Evolutionary conservation across 1,140 invertebrate species (phyloP).

Genomic region (Lysiphlebus fabarum): DNA sequence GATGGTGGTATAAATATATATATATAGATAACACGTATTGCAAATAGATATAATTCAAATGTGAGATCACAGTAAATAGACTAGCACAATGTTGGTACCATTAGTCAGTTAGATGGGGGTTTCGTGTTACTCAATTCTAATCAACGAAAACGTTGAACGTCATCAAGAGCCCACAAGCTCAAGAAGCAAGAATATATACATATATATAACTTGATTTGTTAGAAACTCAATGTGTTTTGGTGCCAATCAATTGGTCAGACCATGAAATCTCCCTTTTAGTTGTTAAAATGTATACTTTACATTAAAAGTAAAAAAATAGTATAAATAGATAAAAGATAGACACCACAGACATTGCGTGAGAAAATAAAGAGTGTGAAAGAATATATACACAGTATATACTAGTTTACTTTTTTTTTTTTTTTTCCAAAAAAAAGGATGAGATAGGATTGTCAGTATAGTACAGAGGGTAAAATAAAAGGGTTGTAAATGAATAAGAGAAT

Average conservation of each 20-base stretch:
- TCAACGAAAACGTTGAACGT: constrained; percentile 38
- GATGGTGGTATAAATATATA: neutral
- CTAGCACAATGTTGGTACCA: constrained; percentile 45
- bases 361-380: too few relatives aligned
- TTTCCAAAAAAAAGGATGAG: too few relatives aligned
- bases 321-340: too few relatives aligned
- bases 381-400: too few relatives aligned
- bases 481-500: neutral
- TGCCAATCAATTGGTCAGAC: constrained; percentile 49
- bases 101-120: constrained; percentile 53
- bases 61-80: constrained; percentile 54
- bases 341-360: too few relatives aligned
- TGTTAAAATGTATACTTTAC: too few relatives aligned
- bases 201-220: constrained; percentile 9
- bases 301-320: too few relatives aligned
- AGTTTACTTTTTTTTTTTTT: too few relatives aligned
- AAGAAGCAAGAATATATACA: too few relatives aligned
- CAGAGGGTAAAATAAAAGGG: neutral
- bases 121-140: constrained; percentile 55
- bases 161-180: neutral
- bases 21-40: constrained; percentile 40
- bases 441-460: too few relatives aligned
- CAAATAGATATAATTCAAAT: constrained; percentile 43
- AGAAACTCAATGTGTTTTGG: constrained; percentile 33
- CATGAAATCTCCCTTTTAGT: constrained; percentile 41